Evolutionary conservation across 2,797 vertebrate species (phyloP).

Genomic region (Sternotherus odoratus): DNA sequence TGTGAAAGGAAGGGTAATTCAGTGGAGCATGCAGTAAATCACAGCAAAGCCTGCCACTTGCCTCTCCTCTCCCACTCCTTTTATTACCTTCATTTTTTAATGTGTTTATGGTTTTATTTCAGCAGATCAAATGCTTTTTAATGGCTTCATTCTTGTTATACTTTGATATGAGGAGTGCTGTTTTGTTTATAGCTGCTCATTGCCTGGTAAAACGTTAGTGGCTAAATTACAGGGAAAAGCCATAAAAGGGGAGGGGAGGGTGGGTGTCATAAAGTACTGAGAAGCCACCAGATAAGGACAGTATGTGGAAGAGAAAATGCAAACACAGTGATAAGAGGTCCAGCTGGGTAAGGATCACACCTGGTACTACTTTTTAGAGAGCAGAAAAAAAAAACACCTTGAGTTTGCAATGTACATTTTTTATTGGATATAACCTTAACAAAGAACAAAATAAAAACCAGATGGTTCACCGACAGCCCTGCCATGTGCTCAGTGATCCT

Average conservation of each 20-base stretch:
- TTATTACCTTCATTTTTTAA: background rate
- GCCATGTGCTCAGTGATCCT: background rate
- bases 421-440: conserved; percentile 46
- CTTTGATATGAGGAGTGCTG: background rate
- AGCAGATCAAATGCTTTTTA: background rate
- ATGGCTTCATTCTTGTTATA: background rate
- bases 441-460: background rate
- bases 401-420: background rate
- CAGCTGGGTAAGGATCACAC: rapidly evolving
- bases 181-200: background rate
- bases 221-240: background rate
- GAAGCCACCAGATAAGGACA: background rate
- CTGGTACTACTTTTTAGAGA: background rate
- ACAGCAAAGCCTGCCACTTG: background rate
- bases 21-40: background rate
- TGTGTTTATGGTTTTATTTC: conserved; percentile 6
- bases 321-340: background rate
- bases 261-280: background rate
- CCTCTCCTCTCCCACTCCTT: background rate
- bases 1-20: background rate
- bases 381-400: background rate
- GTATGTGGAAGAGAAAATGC: background rate
- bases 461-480: background rate
- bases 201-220: background rate
- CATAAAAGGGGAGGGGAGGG: background rate